Conservation (phyloP, 23 tunicate species). For the Halocynthia roretzi region DNA sequence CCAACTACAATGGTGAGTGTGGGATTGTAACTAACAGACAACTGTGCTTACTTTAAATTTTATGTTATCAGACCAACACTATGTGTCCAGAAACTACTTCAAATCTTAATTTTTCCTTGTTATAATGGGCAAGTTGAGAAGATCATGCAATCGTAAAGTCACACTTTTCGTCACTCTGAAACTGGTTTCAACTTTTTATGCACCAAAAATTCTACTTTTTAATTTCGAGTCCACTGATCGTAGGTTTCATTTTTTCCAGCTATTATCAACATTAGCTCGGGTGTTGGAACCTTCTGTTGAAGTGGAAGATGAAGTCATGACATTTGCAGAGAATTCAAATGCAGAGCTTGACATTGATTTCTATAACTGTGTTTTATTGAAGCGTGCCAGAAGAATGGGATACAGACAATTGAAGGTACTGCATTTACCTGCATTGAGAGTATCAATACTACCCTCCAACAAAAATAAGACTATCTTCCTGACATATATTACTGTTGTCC, state of each 20-base stretch:
- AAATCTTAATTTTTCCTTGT: no score
- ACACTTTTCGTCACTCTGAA: neutral
- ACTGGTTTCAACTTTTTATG: neutral
- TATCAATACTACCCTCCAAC: no score
- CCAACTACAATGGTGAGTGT: conserved; percentile 15
- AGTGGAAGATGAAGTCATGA: conserved; percentile 36
- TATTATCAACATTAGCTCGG: conserved; percentile 16
- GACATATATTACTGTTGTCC: no score
- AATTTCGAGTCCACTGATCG: neutral
- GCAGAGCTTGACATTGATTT: conserved; percentile 49
- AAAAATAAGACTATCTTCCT: no score
- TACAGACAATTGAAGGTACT: conserved; percentile 9
- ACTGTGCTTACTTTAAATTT: neutral
- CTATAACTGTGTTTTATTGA: conserved; percentile 44
- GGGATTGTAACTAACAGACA: neutral
- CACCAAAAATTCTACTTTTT: neutral
- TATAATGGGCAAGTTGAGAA: no score
- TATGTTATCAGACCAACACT: no score
- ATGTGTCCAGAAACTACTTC: no score
- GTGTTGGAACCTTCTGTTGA: conserved; percentile 8
- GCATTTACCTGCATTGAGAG: neutral
- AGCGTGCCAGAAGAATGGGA: conserved; percentile 18
- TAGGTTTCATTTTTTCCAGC: conserved; percentile 3
- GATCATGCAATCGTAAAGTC: neutral
- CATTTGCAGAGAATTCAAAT: conserved; percentile 22